These are phyloP conservation scores for Drosophila pseudoobscura DNA, from an alignment of 1,140 invertebrate species.

Conservation along the genomic window DNA sequence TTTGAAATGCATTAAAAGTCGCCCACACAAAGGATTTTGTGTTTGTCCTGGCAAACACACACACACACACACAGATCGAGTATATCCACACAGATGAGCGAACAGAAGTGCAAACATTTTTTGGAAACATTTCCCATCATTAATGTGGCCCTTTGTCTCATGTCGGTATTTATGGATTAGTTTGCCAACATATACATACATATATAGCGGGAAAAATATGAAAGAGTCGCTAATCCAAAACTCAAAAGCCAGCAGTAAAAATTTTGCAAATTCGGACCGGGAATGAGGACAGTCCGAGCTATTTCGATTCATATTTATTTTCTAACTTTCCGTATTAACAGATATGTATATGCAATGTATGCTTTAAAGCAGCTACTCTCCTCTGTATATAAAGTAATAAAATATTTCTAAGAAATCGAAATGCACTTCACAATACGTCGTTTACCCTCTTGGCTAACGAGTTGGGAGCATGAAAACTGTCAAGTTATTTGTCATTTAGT, in stretches of 20 bases:
- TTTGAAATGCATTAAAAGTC: constrained; percentile 52
- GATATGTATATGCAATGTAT: too few relatives aligned
- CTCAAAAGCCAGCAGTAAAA: too few relatives aligned
- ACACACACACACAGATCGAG: constrained; percentile 9
- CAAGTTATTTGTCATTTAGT: constrained; percentile 80
- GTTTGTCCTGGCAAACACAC: constrained; percentile 16
- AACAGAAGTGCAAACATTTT: constrained; percentile 38
- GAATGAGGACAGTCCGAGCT: too few relatives aligned
- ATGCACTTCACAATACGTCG: constrained; percentile 11
- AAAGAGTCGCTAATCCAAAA: neutral
- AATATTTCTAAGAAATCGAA: neutral
- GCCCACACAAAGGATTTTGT: constrained; percentile 22
- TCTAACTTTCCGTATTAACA: too few relatives aligned
- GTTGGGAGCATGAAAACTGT: constrained; percentile 55
- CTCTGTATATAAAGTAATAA: too few relatives aligned
- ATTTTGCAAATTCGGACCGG: too few relatives aligned
- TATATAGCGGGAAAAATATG: too few relatives aligned
- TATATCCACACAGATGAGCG: neutral
- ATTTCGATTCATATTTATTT: too few relatives aligned
- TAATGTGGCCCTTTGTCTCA: constrained; percentile 28
- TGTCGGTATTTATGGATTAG: constrained; percentile 55
- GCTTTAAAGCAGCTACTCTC: too few relatives aligned
- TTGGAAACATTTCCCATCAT: constrained; percentile 53
- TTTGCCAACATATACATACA: constrained; percentile 18
- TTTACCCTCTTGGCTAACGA: constrained; percentile 1